These are phyloP conservation scores for Seira sanloemensis DNA, from an alignment of 2,888 invertebrate genomes.

Conservation along the genomic window DNA sequence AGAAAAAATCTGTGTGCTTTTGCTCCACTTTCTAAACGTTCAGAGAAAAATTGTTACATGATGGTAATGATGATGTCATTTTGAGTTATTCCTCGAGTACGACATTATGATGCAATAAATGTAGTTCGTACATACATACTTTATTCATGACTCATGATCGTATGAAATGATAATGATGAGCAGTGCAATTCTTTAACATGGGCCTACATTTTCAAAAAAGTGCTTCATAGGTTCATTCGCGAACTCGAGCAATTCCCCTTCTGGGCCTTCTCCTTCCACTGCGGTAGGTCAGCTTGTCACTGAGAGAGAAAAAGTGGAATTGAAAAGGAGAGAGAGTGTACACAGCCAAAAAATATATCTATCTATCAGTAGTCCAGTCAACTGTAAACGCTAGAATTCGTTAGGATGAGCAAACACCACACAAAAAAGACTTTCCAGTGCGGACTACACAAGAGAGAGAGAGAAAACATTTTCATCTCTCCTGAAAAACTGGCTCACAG, in stretches of 20 bases:
- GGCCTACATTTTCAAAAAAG: too few species aligned
- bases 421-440: not conserved
- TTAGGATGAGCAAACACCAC: slow-evolving; percentile 3
- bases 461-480: slow-evolving; percentile 6
- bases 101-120: not conserved
- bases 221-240: too few species aligned
- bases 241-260: too few species aligned
- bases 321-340: slow-evolving; percentile 9
- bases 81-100: not conserved
- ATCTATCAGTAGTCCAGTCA: not conserved
- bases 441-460: not conserved
- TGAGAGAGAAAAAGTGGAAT: too few species aligned
- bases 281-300: slow-evolving; percentile 50
- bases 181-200: too few species aligned
- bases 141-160: not conserved
- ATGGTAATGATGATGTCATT: too few species aligned
- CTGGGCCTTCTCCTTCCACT: too few species aligned
- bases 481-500: too few species aligned
- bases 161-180: too few species aligned
- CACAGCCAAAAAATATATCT: slow-evolving; percentile 15
- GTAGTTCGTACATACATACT: not conserved
- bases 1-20: too few species aligned
- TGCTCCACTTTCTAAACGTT: too few species aligned
- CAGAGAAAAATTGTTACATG: too few species aligned
- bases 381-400: not conserved